Conservation (phyloP, 2,888 invertebrate genomes). For the Chymomyza fuscimana region DNA sequence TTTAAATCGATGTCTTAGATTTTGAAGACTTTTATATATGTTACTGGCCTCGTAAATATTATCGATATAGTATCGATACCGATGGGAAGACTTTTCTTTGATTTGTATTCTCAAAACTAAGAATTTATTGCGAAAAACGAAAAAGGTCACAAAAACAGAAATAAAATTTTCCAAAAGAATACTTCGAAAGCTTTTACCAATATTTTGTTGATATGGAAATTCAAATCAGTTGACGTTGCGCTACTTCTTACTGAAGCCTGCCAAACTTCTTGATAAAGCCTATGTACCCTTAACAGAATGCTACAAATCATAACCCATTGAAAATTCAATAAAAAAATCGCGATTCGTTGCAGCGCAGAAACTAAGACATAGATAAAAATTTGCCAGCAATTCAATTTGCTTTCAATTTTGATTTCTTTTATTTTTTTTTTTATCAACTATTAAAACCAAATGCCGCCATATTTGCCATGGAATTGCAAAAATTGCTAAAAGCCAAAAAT, state of each 20-base stretch:
- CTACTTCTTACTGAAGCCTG: neutral
- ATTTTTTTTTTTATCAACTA: constrained; percentile 57
- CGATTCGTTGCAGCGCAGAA: constrained; percentile 37
- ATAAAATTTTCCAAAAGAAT: too few species aligned
- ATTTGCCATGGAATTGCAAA: constrained; percentile 67
- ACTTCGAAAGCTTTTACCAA: too few species aligned
- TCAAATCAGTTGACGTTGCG: neutral
- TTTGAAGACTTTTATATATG: too few species aligned
- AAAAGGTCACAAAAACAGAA: too few species aligned
- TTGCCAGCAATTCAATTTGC: constrained; percentile 51
- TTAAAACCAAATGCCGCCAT: constrained; percentile 69
- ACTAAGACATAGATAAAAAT: constrained; percentile 26
- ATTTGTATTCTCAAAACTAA: too few species aligned
- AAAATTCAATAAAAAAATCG: constrained; percentile 39
- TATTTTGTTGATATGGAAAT: neutral
- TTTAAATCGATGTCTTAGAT: too few species aligned
- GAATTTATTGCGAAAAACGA: too few species aligned
- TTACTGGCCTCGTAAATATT: too few species aligned
- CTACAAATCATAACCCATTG: constrained; percentile 32
- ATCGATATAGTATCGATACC: too few species aligned
- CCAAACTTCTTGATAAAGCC: neutral
- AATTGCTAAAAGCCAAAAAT: constrained; percentile 43
- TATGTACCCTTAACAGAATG: neutral
- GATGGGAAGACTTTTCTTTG: too few species aligned
- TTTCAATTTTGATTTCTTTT: constrained; percentile 12